Percentiles rank a stretch among this genome's conserved stretches.
phyloP scores from a whole-genome alignment of 1,140 invertebrate species.

The Drosophila simulans region DNA sequence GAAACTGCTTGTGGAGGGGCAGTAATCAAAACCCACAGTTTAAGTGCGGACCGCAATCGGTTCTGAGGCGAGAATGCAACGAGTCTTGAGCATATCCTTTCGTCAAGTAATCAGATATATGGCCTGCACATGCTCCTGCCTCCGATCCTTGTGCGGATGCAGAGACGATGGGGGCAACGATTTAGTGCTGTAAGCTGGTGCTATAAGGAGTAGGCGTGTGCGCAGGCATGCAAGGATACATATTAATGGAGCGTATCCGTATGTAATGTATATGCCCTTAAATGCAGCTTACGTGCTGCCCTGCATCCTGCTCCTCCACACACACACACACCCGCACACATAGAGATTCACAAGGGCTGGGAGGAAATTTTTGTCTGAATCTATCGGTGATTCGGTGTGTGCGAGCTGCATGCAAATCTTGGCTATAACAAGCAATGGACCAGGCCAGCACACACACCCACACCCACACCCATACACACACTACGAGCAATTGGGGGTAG shows the following conservation, averaged over 20 bases:
- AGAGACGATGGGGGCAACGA: conserved; percentile 27
- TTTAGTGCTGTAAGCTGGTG: conserved; percentile 47
- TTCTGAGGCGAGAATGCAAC: conserved; percentile 9
- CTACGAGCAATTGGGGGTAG: conserved; percentile 4
- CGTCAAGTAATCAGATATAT: conserved; percentile 73
- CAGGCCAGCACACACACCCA: conserved; percentile 33
- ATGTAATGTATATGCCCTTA: conserved; percentile 80
- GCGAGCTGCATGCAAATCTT: conserved; percentile 79
- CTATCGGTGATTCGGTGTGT: conserved; percentile 54
- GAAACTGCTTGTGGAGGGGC: conserved; percentile 6
- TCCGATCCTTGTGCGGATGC: background rate
- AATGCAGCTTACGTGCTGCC: conserved; percentile 77
- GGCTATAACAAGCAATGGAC: conserved; percentile 68
- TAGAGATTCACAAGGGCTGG: conserved; percentile 1
- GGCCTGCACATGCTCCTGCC: conserved; percentile 51
- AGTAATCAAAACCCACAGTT: conserved; percentile 24
- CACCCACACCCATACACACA: background rate
- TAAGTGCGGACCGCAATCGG: conserved; percentile 6
- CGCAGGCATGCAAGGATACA: conserved; percentile 72
- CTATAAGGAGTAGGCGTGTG: conserved; percentile 62
- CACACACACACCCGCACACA: conserved; percentile 1
- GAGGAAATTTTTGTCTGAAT: conserved; percentile 64
- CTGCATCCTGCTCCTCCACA: conserved; percentile 29
- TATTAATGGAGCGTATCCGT: conserved; percentile 81
- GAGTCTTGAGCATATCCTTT: conserved; percentile 66